A percentile compares a stretch with the other conserved stretches of the same genome.
These are phyloP conservation scores for Philonicus albiceps DNA, from an alignment of 2,888 invertebrate genomes.

Conservation along the genomic window DNA sequence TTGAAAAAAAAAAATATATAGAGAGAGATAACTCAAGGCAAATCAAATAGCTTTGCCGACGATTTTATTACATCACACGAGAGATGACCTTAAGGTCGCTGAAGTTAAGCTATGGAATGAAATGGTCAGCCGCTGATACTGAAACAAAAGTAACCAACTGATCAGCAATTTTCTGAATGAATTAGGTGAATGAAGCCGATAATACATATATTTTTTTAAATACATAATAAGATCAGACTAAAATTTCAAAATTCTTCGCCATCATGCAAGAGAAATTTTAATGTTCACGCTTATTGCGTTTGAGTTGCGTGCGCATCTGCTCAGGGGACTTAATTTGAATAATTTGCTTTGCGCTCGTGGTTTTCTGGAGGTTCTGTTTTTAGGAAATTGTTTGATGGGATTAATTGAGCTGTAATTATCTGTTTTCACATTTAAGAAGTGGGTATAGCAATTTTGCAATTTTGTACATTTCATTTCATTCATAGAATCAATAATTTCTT, in stretches of 20 bases:
- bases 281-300: background rate
- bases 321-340: background rate
- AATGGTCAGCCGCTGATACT: background rate
- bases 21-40: background rate
- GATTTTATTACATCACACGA: background rate
- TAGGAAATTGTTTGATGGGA: background rate
- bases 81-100: background rate
- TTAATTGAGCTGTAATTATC: background rate
- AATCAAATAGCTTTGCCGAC: background rate
- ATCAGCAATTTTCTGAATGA: background rate
- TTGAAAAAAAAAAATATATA: background rate
- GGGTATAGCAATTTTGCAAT: background rate
- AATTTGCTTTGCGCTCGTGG: background rate
- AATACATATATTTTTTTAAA: background rate
- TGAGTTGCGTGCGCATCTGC: background rate
- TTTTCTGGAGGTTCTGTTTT: background rate
- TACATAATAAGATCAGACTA: background rate
- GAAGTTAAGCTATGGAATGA: background rate
- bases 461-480: background rate
- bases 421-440: background rate
- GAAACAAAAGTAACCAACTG: background rate
- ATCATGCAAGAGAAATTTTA: background rate
- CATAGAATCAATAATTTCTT: background rate
- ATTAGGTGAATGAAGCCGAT: background rate
- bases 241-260: background rate